These are phyloP conservation scores for Rhipidura dahli DNA, from an alignment of 2,113 vertebrate species.

Conservation along the genomic window DNA sequence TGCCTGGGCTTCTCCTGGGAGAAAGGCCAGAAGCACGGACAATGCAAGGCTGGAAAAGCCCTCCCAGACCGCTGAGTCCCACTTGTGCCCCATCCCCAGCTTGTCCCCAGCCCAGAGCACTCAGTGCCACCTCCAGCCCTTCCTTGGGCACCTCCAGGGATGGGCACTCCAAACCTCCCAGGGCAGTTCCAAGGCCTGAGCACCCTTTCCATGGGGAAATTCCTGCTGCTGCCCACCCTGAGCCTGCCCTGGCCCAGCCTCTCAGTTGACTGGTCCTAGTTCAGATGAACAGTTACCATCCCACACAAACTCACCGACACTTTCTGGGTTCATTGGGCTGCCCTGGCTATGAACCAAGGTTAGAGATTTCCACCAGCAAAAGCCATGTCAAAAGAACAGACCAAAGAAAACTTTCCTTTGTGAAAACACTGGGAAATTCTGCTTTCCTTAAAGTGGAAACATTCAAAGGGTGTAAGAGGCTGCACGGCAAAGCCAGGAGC, in stretches of 20 bases:
- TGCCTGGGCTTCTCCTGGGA: not conserved
- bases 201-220: accelerated
- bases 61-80: accelerated
- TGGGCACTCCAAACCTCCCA: not conserved
- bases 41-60: not conserved
- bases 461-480: not conserved
- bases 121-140: accelerated
- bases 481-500: accelerated
- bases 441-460: not conserved
- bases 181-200: not conserved
- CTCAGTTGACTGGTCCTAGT: not conserved
- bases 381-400: not conserved
- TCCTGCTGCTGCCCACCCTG: accelerated
- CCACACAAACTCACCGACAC: accelerated
- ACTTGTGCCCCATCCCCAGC: accelerated
- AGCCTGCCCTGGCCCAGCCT: accelerated
- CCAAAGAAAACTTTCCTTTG: accelerated
- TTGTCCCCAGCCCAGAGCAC: not conserved
- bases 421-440: not conserved
- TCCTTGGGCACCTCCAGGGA: not conserved
- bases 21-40: accelerated
- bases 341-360: not conserved
- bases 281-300: not conserved
- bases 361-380: not conserved
- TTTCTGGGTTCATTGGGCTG: not conserved